Conservation (phyloP, 37 sponge, comb jelly and placozoan genomes). For the Oopsacas minuta region DNA sequence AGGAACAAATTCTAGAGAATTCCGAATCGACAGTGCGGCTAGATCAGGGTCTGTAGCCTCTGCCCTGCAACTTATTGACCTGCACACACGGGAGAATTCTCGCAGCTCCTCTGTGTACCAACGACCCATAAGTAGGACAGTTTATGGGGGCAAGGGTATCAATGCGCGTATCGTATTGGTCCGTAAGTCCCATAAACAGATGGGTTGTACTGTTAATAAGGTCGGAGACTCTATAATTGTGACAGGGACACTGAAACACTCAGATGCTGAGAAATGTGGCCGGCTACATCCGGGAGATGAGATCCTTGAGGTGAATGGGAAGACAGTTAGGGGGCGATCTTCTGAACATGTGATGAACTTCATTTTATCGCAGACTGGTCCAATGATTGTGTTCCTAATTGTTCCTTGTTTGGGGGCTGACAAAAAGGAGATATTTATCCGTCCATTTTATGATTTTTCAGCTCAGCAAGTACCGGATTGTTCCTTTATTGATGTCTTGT, state of each 20-base stretch:
- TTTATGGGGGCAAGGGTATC: neutral
- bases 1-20: neutral
- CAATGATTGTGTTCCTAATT: conserved; percentile 11
- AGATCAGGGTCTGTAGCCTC: neutral
- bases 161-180: neutral
- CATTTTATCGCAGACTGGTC: neutral
- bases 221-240: neutral
- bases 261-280: neutral
- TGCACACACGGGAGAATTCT: neutral
- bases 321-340: neutral
- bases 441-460: neutral
- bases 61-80: neutral
- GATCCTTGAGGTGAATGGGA: neutral
- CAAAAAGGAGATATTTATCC: neutral
- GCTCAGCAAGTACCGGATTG: neutral
- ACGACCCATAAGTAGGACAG: neutral
- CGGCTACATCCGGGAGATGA: conserved; percentile 6
- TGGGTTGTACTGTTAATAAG: conserved; percentile 4
- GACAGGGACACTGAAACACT: neutral
- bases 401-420: neutral
- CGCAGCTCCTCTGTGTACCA: neutral
- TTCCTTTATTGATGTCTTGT: neutral
- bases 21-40: neutral
- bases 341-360: neutral
- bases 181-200: conserved; percentile 8